phyloP scores from a whole-genome alignment of 2,888 invertebrate genomes.

The Mesoligia furuncula region DNA sequence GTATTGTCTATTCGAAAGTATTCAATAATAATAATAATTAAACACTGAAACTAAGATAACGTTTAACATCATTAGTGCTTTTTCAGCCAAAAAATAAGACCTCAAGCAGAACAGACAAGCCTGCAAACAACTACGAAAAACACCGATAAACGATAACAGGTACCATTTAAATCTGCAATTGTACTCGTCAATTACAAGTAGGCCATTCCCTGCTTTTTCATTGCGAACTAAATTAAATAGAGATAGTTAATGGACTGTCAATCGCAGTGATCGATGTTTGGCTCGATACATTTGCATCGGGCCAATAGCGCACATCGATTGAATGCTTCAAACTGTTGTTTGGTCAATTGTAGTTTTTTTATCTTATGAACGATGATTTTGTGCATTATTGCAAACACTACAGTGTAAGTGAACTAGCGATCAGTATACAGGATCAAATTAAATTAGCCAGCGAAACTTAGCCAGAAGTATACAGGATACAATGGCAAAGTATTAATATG shows the following conservation, averaged over 20 bases:
- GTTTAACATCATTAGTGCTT: no score
- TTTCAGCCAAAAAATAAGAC: neutral
- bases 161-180: neutral
- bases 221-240: slow-evolving; percentile 62
- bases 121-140: neutral
- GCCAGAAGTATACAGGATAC: no score
- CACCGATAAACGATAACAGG: neutral
- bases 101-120: neutral
- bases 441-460: no score
- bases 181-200: slow-evolving; percentile 22
- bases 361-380: neutral
- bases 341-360: slow-evolving; percentile 1
- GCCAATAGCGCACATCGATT: slow-evolving; percentile 28
- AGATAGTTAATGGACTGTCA: slow-evolving; percentile 65
- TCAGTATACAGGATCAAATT: no score
- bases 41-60: no score
- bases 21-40: no score
- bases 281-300: slow-evolving; percentile 42
- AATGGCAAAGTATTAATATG: no score
- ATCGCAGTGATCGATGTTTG: slow-evolving; percentile 63
- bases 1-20: no score
- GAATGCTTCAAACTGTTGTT: slow-evolving; percentile 29
- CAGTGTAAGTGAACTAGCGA: neutral
- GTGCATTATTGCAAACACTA: neutral
- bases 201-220: slow-evolving; percentile 27